A percentile compares a stretch with the other conserved stretches of the same genome.
Evolutionary conservation across 2,113 vertebrate genomes (phyloP).

Genomic region (Nycticebus coucang): DNA sequence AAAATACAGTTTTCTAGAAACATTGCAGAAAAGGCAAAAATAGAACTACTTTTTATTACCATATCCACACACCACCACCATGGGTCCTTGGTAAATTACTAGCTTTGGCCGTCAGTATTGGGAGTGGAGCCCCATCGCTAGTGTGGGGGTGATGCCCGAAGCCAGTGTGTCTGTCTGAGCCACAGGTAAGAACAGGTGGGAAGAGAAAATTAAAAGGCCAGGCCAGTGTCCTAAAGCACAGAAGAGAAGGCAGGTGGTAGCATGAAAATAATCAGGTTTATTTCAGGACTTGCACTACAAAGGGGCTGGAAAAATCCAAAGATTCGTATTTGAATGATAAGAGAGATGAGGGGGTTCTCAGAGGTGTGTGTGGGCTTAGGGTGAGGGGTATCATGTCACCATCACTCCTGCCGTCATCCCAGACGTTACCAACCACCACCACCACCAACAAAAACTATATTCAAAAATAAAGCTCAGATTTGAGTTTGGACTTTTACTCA

Average conservation of each 20-base stretch:
- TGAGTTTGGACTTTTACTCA: background rate
- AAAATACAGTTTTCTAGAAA: slow-evolving; percentile 27
- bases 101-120: background rate
- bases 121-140: background rate
- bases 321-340: background rate
- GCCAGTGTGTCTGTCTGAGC: background rate
- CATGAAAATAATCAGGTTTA: background rate
- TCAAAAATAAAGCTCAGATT: background rate
- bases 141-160: background rate
- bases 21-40: background rate
- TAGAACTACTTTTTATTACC: background rate
- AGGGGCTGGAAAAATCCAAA: background rate
- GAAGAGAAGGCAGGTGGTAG: background rate
- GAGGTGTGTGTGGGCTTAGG: background rate
- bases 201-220: background rate
- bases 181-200: background rate
- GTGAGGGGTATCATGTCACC: background rate
- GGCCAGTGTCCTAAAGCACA: background rate
- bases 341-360: background rate
- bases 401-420: background rate
- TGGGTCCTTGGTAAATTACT: background rate
- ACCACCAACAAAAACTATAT: background rate
- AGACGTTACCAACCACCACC: background rate
- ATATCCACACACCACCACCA: background rate
- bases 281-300: background rate